Evolutionary conservation across 1,140 invertebrate genomes (phyloP).

Genomic region (Grapholita molesta): DNA sequence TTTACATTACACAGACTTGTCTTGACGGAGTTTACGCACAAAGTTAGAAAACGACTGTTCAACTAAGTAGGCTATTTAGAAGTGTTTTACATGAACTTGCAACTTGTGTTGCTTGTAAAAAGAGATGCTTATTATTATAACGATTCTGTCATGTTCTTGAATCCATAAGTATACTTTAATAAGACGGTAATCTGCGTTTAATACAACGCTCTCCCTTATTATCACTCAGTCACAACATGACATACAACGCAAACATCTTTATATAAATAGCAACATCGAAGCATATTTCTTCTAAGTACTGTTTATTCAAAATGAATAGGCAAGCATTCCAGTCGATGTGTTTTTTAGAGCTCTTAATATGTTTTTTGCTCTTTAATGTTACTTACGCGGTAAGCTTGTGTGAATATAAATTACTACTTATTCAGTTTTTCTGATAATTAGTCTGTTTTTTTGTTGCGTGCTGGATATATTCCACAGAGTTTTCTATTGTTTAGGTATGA

Average conservation of each 20-base stretch:
- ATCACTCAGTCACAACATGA: background rate
- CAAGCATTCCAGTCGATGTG: background rate
- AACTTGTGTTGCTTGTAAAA: background rate
- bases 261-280: conserved; percentile 6
- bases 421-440: conserved; percentile 13
- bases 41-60: too few relatives aligned
- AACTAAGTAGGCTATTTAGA: too few relatives aligned
- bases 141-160: background rate
- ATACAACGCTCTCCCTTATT: background rate
- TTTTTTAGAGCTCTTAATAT: background rate
- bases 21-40: too few relatives aligned
- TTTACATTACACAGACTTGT: too few relatives aligned
- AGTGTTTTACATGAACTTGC: too few relatives aligned
- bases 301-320: background rate
- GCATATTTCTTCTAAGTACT: conserved; percentile 11
- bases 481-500: background rate
- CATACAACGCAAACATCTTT: background rate
- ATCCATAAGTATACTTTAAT: conserved; percentile 5
- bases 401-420: conserved; percentile 15
- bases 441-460: background rate
- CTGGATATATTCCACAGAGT: background rate
- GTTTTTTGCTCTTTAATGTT: conserved; percentile 8
- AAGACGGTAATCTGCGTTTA: background rate
- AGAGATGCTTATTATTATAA: background rate
- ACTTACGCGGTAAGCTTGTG: background rate